These are phyloP conservation scores for Ginglymostoma cirratum DNA, from an alignment of 2,113 vertebrate genomes.

Conservation along the genomic window DNA sequence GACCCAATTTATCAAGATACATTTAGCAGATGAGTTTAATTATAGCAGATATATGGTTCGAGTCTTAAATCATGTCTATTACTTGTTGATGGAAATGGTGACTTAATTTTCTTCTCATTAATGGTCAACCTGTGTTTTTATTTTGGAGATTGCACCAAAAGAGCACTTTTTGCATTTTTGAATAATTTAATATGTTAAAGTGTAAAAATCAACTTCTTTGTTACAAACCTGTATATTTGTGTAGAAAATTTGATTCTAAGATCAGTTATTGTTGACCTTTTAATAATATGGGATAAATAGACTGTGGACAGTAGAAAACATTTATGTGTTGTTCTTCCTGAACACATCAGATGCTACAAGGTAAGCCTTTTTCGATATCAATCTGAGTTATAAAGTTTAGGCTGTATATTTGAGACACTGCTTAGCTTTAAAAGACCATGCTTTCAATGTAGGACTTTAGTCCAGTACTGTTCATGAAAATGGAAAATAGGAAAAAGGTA, in stretches of 20 bases:
- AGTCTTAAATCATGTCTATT: neutral
- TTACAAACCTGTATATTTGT: neutral
- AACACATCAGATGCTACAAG: neutral
- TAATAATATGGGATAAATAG: neutral
- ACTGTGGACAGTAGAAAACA: neutral
- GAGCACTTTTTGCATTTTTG: neutral
- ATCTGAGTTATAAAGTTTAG: neutral
- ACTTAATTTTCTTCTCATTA: neutral
- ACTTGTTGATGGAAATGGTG: neutral
- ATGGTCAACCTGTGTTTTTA: neutral
- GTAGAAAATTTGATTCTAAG: neutral
- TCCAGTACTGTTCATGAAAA: neutral
- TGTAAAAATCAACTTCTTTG: neutral
- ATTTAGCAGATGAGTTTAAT: neutral
- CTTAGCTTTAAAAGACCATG: neutral
- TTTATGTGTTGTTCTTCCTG: neutral
- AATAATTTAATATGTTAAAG: neutral
- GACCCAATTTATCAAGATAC: neutral
- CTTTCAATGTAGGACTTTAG: neutral
- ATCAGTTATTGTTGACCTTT: neutral
- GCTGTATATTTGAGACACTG: neutral
- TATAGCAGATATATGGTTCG: neutral
- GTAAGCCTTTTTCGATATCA: neutral
- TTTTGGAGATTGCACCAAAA: neutral
- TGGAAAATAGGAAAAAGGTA: neutral